Base-by-base conservation (phyloP, 2,888 invertebrate genomes). In the Cepaea hortensis region DNA sequence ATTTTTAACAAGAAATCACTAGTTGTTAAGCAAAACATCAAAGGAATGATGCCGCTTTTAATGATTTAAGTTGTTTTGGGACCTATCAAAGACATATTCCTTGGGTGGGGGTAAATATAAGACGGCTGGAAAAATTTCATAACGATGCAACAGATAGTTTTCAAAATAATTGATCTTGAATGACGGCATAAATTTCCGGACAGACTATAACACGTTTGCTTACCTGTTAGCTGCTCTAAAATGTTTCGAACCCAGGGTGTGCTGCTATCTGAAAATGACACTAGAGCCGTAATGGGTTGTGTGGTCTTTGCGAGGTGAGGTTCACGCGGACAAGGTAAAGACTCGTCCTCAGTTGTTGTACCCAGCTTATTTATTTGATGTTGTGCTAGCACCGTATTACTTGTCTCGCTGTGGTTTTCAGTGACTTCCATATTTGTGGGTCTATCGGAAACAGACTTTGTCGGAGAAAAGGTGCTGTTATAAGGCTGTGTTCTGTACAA, bases 201-300 rank as follows among this genome's bases (percentile, higher is more conserved):
- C n/a, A n/a, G n/a, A n/a, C n/a, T n/a, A n/a, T n/a, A 35, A 35
- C 48, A 50, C 4, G 3, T 13, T 55, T 46, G 5, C 68, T n/a
- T 23, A 87, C 87, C 87, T 48, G 80, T 84, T 23, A 87, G 68
- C 80, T 87, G 87, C 72, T 87, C 83, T 3, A 87, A 23, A 1
- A 84, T 46, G 20, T 46, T 76, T n/a, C 62, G 20, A 15, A 87
- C 18, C 87, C 87, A 87, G 35, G 18, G 48, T 3, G 87, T 80
- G 0, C 35, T 18, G 20, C n/a, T 62, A 6, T 80, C 87, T 18
- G 87, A 77, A 65, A 87, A 87, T 5, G 80, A 50, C 3, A 87
- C 87, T 15, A 87, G 65, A 7, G 87, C 87, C 1, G 87, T 87
- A n/a, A 87, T 80, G 2, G 87, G 87, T 50, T 80, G 84, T 20